A percentile compares a stretch with the other conserved stretches of the same genome.
phyloP scores from a whole-genome alignment of 2,888 invertebrate genomes.

The Drosophila mettleri region DNA sequence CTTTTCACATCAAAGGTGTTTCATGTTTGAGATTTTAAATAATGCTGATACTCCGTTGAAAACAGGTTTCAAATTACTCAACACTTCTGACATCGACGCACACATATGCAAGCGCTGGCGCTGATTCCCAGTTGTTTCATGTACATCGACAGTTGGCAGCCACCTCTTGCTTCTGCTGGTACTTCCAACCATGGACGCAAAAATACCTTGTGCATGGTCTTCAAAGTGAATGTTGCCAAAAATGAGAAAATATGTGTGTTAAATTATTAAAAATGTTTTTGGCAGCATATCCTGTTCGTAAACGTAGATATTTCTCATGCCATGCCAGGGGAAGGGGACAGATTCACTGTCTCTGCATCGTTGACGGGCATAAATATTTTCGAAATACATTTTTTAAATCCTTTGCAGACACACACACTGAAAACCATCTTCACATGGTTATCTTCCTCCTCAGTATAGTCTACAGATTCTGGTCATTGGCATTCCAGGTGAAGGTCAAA shows the following conservation, averaged over 20 bases:
- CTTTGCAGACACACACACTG: constrained; percentile 42
- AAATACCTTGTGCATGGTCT: constrained; percentile 60
- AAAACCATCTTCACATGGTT: constrained; percentile 39
- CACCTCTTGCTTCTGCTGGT: neutral
- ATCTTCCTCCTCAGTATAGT: constrained; percentile 19
- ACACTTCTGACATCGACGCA: constrained; percentile 53
- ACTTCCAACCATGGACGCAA: constrained; percentile 8
- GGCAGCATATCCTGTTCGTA: constrained; percentile 68
- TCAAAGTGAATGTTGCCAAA: constrained; percentile 70
- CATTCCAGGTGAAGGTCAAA: constrained; percentile 75
- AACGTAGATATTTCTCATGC: constrained; percentile 65
- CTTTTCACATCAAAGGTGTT: constrained; percentile 61
- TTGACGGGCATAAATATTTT: constrained; percentile 68
- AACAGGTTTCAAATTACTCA: constrained; percentile 77
- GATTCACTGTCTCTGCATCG: constrained; percentile 53
- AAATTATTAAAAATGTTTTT: constrained; percentile 77
- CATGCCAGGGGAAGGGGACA: neutral
- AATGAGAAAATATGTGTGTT: constrained; percentile 71
- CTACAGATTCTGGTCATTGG: constrained; percentile 38
- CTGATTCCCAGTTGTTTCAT: constrained; percentile 30
- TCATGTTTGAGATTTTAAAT: constrained; percentile 66
- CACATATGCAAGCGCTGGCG: neutral
- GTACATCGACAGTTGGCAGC: constrained; percentile 28
- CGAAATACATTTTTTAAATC: constrained; percentile 71
- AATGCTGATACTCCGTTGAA: constrained; percentile 50